Evolutionary conservation across 2,888 invertebrate genomes (phyloP), one percentile per base, ranked within the genome.

Genomic region (Chironomus tentans): DNA sequence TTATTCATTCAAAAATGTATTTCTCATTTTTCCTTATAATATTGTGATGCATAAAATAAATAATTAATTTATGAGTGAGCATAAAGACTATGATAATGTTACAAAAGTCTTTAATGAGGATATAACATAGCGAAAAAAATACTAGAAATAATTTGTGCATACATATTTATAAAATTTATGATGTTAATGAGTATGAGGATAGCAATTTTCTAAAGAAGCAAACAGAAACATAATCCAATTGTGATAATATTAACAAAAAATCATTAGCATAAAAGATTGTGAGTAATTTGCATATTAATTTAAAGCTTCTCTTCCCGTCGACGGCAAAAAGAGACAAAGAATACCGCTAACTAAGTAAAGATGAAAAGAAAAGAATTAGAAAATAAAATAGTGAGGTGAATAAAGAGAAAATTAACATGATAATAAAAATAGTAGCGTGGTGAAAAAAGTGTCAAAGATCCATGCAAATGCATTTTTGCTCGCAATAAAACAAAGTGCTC

Each of bases 311-410:
- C 89, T 88, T 79, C 92, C 92, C 77, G 92, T 92, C 83, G 87
- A 90, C 80, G 92, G 92, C 82, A 92, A 86, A 82, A 91, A 85
- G 84, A 91, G 87, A 83, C 92, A 92, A 78, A 92, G 86, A 78
- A 91, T 82, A 78, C 90, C 92, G 84, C 91, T 90, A 80, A 88
- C 92, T 92, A 85, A 48, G 87, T 87, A n/a, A 50, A 18, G 7
- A 56, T 56, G 50, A n/a, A n/a, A n/a, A n/a, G 50, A 50, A n/a
- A n/a, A 50, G 28, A 50, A n/a, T n/a, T 15, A 50, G 15, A 50
- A 6, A 5, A 28, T 28, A 4, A 4, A 28, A 28, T 15, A 50
- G 15, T n/a, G 6, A 56, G 15, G n/a, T 15, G 50, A n/a, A 15
- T 13, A 15, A 50, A 50, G 38, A 10, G 48, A 48, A 48, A 78